phyloP scores from a whole-genome alignment of 2,888 invertebrate genomes.

The Drosophila multiciliata region DNA sequence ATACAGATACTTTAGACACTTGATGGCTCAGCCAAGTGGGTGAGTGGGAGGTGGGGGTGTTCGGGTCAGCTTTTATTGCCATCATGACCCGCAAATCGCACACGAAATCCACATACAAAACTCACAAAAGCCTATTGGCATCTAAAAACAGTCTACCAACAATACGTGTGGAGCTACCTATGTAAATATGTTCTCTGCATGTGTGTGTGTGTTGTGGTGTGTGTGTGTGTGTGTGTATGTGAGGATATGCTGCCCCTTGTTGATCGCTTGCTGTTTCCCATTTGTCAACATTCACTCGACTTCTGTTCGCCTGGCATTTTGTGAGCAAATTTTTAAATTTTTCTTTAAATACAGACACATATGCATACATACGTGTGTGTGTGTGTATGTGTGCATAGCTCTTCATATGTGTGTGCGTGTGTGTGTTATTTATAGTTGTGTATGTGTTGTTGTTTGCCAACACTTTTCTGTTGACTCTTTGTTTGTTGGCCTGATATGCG shows the following conservation, averaged over 20 bases:
- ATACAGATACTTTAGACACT: slow-evolving; percentile 44
- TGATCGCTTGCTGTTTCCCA: slow-evolving; percentile 36
- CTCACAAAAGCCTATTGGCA: slow-evolving; percentile 61
- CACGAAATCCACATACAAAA: slow-evolving; percentile 65
- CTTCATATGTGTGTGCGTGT: slow-evolving; percentile 3
- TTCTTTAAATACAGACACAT: slow-evolving; percentile 34
- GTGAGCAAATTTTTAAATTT: slow-evolving; percentile 77
- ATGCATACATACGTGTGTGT: slow-evolving; percentile 3
- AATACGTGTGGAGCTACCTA: slow-evolving; percentile 28
- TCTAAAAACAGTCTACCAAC: slow-evolving; percentile 31
- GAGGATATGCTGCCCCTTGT: slow-evolving; percentile 44
- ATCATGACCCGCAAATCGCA: slow-evolving; percentile 69
- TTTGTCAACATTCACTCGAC: slow-evolving; percentile 14
- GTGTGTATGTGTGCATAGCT: neutral
- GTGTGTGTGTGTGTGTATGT: slow-evolving; percentile 6
- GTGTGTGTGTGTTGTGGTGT: slow-evolving; percentile 15
- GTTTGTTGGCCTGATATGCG: slow-evolving; percentile 11
- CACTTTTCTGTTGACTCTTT: slow-evolving; percentile 40
- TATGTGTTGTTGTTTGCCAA: slow-evolving; percentile 33
- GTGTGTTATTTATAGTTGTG: slow-evolving; percentile 13
- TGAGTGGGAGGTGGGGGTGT: neutral
- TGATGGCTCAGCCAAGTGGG: slow-evolving; percentile 15
- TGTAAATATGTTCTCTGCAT: slow-evolving; percentile 38
- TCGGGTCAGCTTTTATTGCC: slow-evolving; percentile 62
- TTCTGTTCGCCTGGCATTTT: slow-evolving; percentile 76